These are phyloP conservation scores for Epicampocera succincta DNA, from an alignment of 2,888 invertebrate genomes.

Conservation along the genomic window DNA sequence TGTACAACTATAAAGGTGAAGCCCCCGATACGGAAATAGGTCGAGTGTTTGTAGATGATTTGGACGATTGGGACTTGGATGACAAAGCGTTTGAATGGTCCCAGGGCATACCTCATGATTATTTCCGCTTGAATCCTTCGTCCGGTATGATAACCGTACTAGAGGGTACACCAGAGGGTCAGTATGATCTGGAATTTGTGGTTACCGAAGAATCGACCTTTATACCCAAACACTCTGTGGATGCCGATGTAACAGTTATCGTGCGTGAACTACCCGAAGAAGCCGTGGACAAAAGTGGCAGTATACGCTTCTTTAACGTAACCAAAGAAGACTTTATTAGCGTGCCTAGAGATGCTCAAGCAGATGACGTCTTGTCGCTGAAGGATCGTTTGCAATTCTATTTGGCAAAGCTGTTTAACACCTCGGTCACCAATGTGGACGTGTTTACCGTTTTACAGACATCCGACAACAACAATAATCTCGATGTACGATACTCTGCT, in stretches of 20 bases:
- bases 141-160: constrained; percentile 95
- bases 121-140: constrained; percentile 88
- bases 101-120: constrained; percentile 82
- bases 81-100: constrained; percentile 94
- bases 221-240: constrained; percentile 87
- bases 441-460: constrained; percentile 94
- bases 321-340: constrained; percentile 93
- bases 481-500: constrained; percentile 95
- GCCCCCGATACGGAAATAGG: constrained; percentile 93
- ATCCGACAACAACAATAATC: constrained; percentile 82
- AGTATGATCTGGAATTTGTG: constrained; percentile 88
- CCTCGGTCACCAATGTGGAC: constrained; percentile 92
- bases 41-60: constrained; percentile 92
- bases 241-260: constrained; percentile 92
- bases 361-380: constrained; percentile 76
- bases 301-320: constrained; percentile 90
- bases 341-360: constrained; percentile 76
- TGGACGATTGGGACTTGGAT: constrained; percentile 97
- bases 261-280: constrained; percentile 94
- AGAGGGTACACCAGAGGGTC: constrained; percentile 88
- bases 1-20: constrained; percentile 96
- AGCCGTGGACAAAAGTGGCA: constrained; percentile 95
- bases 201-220: constrained; percentile 86
- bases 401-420: constrained; percentile 88
- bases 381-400: constrained; percentile 82